A percentile compares a stretch with the other conserved stretches of the same genome.
These are phyloP conservation scores for Bombylius discolor DNA, from an alignment of 2,888 invertebrate species.

Conservation along the genomic window DNA sequence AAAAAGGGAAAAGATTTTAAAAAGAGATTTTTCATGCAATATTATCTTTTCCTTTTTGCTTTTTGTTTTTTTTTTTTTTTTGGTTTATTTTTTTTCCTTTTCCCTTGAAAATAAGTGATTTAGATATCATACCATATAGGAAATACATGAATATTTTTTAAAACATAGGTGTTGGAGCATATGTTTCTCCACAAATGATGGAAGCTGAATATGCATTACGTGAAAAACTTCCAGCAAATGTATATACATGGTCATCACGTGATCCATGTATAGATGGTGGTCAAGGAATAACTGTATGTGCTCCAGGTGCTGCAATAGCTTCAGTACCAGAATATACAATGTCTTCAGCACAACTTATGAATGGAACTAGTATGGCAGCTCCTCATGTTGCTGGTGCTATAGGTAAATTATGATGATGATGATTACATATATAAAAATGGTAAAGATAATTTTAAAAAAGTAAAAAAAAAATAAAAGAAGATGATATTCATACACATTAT, in stretches of 20 bases:
- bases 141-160: not conserved
- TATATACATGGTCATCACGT: conserved; percentile 85
- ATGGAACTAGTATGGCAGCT: conserved; percentile 96
- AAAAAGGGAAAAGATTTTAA: too few species aligned
- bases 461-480: too few species aligned
- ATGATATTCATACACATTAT: too few species aligned
- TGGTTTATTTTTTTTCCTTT: not conserved
- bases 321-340: conserved; percentile 87
- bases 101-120: not conserved
- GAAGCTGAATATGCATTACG: conserved; percentile 85
- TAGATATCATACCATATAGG: not conserved
- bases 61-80: too few species aligned
- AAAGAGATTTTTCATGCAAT: not conserved
- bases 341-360: conserved; percentile 78
- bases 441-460: too few species aligned
- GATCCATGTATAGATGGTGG: conserved; percentile 83
- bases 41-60: not conserved
- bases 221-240: conserved; percentile 66
- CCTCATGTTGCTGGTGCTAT: conserved; percentile 92
- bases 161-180: conserved; percentile 73
- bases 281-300: conserved; percentile 75
- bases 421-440: too few species aligned
- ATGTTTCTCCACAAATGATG: conserved; percentile 97
- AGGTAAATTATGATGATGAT: conserved; percentile 22
- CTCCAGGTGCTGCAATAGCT: conserved; percentile 89